phyloP scores from a whole-genome alignment of 2,888 invertebrate genomes.

The Platerodrilus igneus region DNA sequence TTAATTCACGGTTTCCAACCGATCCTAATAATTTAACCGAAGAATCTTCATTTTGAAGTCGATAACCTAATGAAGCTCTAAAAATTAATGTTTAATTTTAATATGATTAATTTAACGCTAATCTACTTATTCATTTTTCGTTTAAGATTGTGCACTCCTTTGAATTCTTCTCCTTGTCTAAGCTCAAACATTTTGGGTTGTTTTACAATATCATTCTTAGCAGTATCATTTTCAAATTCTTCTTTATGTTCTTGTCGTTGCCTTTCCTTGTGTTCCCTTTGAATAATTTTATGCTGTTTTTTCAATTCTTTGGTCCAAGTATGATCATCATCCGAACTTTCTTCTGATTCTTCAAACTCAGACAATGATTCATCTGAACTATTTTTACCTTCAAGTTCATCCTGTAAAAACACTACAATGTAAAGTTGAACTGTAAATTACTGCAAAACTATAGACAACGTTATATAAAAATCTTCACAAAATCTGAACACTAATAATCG shows the following conservation, averaged over 20 bases:
- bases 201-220: constrained; percentile 31
- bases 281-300: constrained; percentile 64
- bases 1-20: constrained; percentile 74
- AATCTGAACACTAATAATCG: too few species aligned
- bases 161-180: constrained; percentile 59
- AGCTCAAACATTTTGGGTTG: constrained; percentile 59
- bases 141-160: constrained; percentile 50
- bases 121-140: constrained; percentile 52
- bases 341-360: constrained; percentile 32
- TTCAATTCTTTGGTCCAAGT: constrained; percentile 77
- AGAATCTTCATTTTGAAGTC: constrained; percentile 57
- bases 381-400: constrained; percentile 46
- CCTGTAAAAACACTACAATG: constrained; percentile 32
- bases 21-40: constrained; percentile 55
- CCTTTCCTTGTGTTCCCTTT: constrained; percentile 51
- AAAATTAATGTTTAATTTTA: too few species aligned
- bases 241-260: constrained; percentile 39
- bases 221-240: constrained; percentile 21
- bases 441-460: too few species aligned
- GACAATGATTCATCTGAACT: constrained; percentile 47
- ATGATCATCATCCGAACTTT: constrained; percentile 76
- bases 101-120: constrained; percentile 12
- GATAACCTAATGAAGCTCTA: constrained; percentile 69
- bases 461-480: too few species aligned
- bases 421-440: too few species aligned